Percentiles rank a stretch among this genome's conserved stretches.
Conservation (phyloP, 2,888 invertebrate species). For the Gryllus longicercus region DNA sequence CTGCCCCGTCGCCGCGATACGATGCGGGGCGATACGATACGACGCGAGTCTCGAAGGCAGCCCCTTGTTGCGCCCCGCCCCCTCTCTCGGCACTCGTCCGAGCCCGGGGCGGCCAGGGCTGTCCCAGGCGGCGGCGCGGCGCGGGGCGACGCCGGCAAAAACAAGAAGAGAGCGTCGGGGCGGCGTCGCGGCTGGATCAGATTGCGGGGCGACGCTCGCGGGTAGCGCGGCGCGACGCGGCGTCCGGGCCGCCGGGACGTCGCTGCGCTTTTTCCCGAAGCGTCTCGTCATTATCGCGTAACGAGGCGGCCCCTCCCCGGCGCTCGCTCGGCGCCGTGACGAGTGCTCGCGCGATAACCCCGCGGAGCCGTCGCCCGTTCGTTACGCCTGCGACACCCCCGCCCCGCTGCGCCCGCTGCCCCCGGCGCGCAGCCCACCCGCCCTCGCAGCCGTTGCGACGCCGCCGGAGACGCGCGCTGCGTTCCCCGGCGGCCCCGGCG, state of each 20-base stretch:
- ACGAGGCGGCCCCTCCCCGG: neutral
- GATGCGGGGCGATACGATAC: too few species aligned
- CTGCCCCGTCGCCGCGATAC: too few species aligned
- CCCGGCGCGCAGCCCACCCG: too few species aligned
- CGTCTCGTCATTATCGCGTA: constrained; percentile 1
- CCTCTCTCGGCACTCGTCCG: too few species aligned
- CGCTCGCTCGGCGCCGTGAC: neutral
- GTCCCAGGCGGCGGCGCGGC: too few species aligned
- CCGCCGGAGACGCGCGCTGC: too few species aligned
- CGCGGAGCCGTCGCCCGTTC: neutral
- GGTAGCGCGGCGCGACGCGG: too few species aligned
- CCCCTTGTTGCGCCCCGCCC: too few species aligned
- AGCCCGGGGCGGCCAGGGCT: too few species aligned
- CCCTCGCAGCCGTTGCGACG: too few species aligned
- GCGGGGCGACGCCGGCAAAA: neutral
- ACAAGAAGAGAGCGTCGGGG: neutral
- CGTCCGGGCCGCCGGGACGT: neutral
- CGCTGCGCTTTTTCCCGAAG: neutral
- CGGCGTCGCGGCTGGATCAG: neutral
- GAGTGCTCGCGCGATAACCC: neutral
- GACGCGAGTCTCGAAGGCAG: too few species aligned
- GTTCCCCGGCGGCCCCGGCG: too few species aligned
- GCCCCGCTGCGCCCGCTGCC: neutral
- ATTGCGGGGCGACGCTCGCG: neutral
- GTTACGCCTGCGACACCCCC: neutral